Evolutionary conservation across 2,113 vertebrate genomes (phyloP).

Genomic region (Artemisiospiza belli): DNA sequence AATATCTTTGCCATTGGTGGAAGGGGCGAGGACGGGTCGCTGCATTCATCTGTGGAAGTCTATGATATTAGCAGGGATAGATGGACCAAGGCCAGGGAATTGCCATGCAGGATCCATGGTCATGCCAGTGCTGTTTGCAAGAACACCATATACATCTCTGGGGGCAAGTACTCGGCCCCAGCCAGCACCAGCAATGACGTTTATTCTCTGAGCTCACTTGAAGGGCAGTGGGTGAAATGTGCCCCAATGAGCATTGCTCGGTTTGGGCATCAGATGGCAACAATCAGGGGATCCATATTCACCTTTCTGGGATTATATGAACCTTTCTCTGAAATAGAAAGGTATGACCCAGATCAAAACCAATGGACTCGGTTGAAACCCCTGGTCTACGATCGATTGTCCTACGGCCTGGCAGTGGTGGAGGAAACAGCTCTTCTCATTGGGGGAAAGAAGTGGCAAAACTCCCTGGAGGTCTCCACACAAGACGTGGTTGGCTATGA

Average conservation of each 20-base stretch:
- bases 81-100: constrained; percentile 76
- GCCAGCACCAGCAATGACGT: constrained; percentile 81
- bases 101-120: constrained; percentile 82
- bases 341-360: constrained; percentile 79
- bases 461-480: constrained; percentile 84
- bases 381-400: constrained; percentile 83
- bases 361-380: constrained; percentile 90
- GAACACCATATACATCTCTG: constrained; percentile 83
- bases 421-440: constrained; percentile 84
- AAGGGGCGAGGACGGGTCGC: constrained; percentile 34
- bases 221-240: constrained; percentile 78
- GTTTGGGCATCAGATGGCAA: constrained; percentile 89
- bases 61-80: constrained; percentile 82
- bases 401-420: constrained; percentile 84
- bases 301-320: constrained; percentile 92
- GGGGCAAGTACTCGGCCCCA: constrained; percentile 75
- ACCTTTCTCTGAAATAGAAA: constrained; percentile 93
- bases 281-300: constrained; percentile 83
- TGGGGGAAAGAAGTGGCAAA: constrained; percentile 90
- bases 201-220: constrained; percentile 69
- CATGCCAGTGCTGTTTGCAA: constrained; percentile 84
- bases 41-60: constrained; percentile 84
- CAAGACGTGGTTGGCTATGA: constrained; percentile 89
- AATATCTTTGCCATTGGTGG: constrained; percentile 87
- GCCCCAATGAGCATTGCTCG: constrained; percentile 90